phyloP scores from a whole-genome alignment of 1,140 invertebrate species.

The Psilanteris sp. region DNA sequence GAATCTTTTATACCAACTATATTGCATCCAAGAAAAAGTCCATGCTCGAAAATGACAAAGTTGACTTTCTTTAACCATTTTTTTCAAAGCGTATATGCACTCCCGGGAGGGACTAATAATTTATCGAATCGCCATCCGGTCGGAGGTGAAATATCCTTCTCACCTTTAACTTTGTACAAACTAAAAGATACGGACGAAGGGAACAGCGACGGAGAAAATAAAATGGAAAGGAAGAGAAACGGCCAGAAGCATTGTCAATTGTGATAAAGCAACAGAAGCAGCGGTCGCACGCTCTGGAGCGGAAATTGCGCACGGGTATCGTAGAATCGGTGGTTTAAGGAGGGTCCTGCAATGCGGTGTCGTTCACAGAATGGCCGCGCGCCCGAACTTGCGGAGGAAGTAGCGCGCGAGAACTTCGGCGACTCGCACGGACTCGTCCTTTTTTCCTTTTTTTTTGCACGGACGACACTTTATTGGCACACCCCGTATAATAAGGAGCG shows the following conservation, averaged over 20 bases:
- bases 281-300: slow-evolving; percentile 12
- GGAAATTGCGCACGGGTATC: slow-evolving; percentile 34
- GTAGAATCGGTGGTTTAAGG: slow-evolving; percentile 39
- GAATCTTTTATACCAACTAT: no score
- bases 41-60: no score
- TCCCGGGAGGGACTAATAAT: no score
- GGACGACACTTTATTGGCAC: slow-evolving; percentile 72
- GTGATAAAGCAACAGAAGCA: slow-evolving; percentile 15
- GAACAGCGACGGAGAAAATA: not conserved
- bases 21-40: no score
- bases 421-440: slow-evolving; percentile 37
- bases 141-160: no score
- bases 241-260: not conserved
- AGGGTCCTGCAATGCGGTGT: slow-evolving; percentile 43
- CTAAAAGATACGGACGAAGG: no score
- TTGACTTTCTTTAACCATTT: no score
- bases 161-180: no score
- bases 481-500: slow-evolving; percentile 76
- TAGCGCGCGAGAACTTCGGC: slow-evolving; percentile 30
- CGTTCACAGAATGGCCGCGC: slow-evolving; percentile 25
- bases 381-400: slow-evolving; percentile 41
- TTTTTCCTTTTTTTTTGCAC: slow-evolving; percentile 42
- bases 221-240: not conserved
- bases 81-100: no score
- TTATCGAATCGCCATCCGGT: no score